Percentiles rank a stretch among this genome's conserved stretches.
Conservation (phyloP, 1,140 invertebrate genomes). For the Sinella curviseta region DNA sequence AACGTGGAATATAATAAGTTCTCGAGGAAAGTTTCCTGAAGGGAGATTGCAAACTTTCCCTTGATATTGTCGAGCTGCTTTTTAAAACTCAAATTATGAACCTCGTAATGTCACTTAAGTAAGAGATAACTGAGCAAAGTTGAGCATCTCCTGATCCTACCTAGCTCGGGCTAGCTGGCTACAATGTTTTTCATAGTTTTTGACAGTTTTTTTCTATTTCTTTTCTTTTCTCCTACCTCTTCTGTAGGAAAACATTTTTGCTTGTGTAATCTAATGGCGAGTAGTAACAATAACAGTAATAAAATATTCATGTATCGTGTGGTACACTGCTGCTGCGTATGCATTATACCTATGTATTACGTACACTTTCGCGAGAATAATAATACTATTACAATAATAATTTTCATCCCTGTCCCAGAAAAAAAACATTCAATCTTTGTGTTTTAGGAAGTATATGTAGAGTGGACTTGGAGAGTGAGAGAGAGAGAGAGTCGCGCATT, state of each 20-base stretch:
- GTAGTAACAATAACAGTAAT: neutral
- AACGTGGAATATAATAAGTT: neutral
- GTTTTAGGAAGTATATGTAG: neutral
- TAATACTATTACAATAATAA: neutral
- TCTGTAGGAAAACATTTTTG: neutral
- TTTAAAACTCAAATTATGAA: conserved; percentile 24
- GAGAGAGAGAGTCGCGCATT: neutral
- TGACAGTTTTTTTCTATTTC: neutral
- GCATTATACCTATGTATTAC: neutral
- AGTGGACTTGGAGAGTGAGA: neutral
- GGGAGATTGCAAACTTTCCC: conserved; percentile 18
- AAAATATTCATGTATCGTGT: neutral
- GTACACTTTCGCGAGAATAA: neutral
- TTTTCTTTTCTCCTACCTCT: neutral
- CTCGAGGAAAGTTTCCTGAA: neutral
- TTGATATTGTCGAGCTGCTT: conserved; percentile 20
- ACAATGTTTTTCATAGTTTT: conserved; percentile 10
- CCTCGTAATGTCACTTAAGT: conserved; percentile 25
- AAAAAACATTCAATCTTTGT: neutral
- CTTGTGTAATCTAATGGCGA: neutral
- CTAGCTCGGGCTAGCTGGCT: neutral
- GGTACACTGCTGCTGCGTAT: neutral
- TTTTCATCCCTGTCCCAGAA: neutral
- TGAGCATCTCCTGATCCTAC: conserved; percentile 8
- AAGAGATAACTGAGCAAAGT: conserved; percentile 21